Conservation (phyloP, 2,113 vertebrate species). For the Syngnathus typhle region DNA sequence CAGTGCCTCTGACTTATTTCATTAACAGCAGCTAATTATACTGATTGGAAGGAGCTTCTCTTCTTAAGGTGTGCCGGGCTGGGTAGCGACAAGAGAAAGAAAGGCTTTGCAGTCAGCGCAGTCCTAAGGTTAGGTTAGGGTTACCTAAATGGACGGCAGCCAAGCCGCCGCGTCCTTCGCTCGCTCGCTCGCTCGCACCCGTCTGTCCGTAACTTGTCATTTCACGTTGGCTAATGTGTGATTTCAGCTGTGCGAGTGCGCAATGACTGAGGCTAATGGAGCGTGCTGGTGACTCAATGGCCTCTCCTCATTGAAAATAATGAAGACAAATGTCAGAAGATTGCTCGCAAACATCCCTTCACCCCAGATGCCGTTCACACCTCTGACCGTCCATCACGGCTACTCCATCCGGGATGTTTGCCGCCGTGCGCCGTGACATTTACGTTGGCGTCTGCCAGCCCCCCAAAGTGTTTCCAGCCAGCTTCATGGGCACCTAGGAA, state of each 20-base stretch:
- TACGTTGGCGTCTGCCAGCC: too few relatives aligned
- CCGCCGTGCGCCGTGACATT: too few relatives aligned
- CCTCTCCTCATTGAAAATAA: conserved; percentile 76
- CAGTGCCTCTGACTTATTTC: conserved; percentile 75
- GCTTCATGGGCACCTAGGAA: too few relatives aligned
- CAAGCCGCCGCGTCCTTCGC: conserved; percentile 50
- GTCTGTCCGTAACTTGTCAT: conserved; percentile 62
- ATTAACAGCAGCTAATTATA: conserved; percentile 77
- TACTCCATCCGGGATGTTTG: too few relatives aligned
- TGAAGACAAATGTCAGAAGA: conserved; percentile 81
- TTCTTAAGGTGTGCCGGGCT: conserved; percentile 66
- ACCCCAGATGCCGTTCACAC: conserved; percentile 35
- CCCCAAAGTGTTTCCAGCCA: too few relatives aligned
- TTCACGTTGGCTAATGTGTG: conserved; percentile 73
- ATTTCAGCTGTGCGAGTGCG: conserved; percentile 73
- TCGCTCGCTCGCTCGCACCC: conserved; percentile 42
- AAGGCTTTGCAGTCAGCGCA: conserved; percentile 34
- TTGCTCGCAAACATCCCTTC: conserved; percentile 70
- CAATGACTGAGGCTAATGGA: conserved; percentile 74
- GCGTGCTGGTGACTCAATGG: conserved; percentile 72
- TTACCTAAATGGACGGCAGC: conserved; percentile 59
- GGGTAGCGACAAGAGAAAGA: not conserved
- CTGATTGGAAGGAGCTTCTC: conserved; percentile 74
- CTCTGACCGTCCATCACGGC: too few relatives aligned
- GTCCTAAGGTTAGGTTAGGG: too few relatives aligned